These are phyloP conservation scores for Mythimna lalbum DNA, from an alignment of 2,888 invertebrate genomes.

Conservation along the genomic window DNA sequence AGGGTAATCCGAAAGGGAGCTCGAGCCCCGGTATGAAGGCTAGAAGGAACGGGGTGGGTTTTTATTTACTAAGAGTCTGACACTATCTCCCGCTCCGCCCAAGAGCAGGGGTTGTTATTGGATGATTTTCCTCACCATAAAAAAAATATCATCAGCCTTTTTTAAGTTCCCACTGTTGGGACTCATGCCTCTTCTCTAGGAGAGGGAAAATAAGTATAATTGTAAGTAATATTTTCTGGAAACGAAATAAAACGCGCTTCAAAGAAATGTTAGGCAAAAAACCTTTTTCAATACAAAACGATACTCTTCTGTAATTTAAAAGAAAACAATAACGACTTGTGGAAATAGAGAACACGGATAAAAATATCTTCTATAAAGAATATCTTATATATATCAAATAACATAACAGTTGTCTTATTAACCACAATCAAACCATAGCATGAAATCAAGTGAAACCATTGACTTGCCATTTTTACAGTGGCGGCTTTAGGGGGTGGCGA, in stretches of 20 bases:
- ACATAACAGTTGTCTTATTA: neutral
- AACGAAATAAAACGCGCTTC: neutral
- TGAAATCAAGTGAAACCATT: conserved; percentile 8
- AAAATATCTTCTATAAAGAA: neutral
- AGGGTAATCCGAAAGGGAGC: too few species aligned
- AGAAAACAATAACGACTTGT: neutral
- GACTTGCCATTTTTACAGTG: neutral
- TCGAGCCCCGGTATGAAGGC: too few species aligned
- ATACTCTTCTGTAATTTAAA: neutral
- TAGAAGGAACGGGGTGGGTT: too few species aligned
- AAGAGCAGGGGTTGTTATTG: too few species aligned
- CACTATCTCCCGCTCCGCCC: too few species aligned
- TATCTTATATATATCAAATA: conserved; percentile 2
- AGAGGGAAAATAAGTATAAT: too few species aligned
- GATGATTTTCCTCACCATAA: too few species aligned
- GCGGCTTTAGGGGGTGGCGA: too few species aligned
- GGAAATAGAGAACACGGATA: neutral
- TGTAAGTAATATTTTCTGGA: neutral
- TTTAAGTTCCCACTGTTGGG: too few species aligned
- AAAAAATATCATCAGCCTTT: too few species aligned
- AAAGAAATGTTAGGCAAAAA: neutral
- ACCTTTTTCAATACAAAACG: neutral
- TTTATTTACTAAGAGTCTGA: too few species aligned
- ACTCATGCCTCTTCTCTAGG: too few species aligned
- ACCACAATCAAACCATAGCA: conserved; percentile 5